These are phyloP conservation scores for Syndactyla subalaris DNA, from an alignment of 2,797 vertebrate species.

Conservation along the genomic window DNA sequence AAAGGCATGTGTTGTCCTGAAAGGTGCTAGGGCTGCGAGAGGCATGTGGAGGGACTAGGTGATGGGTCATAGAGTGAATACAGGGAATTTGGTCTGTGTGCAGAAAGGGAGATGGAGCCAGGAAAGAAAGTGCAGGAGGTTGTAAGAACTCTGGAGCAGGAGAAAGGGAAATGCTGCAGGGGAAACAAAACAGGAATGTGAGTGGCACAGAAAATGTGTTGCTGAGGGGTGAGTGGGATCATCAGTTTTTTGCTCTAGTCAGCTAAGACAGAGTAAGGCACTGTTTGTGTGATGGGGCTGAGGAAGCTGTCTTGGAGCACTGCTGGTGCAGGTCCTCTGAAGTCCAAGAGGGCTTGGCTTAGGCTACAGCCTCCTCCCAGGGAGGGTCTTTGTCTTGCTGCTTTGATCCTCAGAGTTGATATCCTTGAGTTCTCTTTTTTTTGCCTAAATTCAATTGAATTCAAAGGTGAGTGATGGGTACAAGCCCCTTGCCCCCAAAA, in stretches of 20 bases:
- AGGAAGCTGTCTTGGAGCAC: not conserved
- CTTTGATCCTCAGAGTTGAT: not conserved
- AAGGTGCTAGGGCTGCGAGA: not conserved
- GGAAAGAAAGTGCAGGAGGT: not conserved
- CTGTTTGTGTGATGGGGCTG: not conserved
- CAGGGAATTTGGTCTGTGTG: not conserved
- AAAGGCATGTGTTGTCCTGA: not conserved
- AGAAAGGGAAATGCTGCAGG: not conserved
- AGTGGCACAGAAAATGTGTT: not conserved
- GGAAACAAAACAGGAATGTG: not conserved
- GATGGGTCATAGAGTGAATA: not conserved
- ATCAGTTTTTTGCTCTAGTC: not conserved
- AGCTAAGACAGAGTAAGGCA: not conserved
- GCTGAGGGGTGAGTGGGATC: not conserved
- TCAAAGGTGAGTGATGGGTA: not conserved
- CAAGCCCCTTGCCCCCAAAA: not conserved
- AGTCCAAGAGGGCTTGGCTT: not conserved
- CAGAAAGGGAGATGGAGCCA: not conserved
- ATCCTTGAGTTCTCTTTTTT: not conserved
- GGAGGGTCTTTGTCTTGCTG: not conserved
- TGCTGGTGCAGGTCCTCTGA: accelerated
- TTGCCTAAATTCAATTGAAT: not conserved
- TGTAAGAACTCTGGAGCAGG: not conserved
- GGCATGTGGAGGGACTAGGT: not conserved
- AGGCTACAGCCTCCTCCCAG: not conserved